Conservation (phyloP, 2,888 invertebrate species). For the Chamaedrilus cognettii region DNA sequence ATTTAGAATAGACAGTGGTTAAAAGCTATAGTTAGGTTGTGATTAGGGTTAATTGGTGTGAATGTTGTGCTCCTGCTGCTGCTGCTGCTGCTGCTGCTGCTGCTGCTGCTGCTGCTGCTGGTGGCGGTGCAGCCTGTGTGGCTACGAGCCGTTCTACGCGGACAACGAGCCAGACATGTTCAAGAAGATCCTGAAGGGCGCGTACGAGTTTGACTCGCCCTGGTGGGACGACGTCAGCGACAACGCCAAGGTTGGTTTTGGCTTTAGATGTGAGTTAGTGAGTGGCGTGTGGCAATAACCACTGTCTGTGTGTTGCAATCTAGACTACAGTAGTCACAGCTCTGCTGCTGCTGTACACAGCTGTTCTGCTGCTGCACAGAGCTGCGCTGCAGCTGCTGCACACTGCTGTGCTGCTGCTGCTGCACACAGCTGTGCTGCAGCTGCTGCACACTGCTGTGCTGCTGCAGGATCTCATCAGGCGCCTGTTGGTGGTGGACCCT, state of each 20-base stretch:
- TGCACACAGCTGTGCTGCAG: not conserved
- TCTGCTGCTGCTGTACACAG: conserved; percentile 1
- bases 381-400: not conserved
- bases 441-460: not conserved
- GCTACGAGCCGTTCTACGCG: conserved; percentile 58
- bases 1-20: no score
- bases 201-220: conserved; percentile 52
- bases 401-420: not conserved
- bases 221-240: conserved; percentile 57
- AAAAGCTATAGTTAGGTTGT: no score
- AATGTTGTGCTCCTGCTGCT: no score
- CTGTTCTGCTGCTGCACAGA: not conserved
- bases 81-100: no score
- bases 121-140: conserved; percentile 53
- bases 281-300: not conserved
- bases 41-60: no score
- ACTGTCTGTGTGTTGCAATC: no score
- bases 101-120: not conserved
- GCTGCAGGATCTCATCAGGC: conserved; percentile 47
- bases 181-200: conserved; percentile 54
- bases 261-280: not conserved
- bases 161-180: conserved; percentile 53
- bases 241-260: conserved; percentile 54
- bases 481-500: conserved; percentile 46
- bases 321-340: no score